Evolutionary conservation across 1,140 invertebrate genomes (phyloP).

Genomic region (Branchinecta lynchi): DNA sequence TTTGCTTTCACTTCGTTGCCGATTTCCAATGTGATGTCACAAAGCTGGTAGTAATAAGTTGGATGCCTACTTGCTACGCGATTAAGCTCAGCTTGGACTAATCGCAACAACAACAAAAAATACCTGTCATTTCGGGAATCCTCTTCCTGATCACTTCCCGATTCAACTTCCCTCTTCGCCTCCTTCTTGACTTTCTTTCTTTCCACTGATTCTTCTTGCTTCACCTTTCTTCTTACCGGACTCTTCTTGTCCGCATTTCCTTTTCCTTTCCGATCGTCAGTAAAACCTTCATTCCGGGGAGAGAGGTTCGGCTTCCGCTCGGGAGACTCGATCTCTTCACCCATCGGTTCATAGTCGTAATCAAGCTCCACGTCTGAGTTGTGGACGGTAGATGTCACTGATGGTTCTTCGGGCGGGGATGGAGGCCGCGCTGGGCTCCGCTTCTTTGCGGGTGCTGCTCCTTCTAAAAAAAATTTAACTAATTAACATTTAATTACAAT

Average conservation of each 20-base stretch:
- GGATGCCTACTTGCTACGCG: too few relatives aligned
- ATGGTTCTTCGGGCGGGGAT: neutral
- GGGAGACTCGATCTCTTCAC: neutral
- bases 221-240: neutral
- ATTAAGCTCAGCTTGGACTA: too few relatives aligned
- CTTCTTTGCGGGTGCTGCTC: neutral
- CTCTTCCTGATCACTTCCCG: too few relatives aligned
- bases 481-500: too few relatives aligned
- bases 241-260: neutral
- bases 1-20: too few relatives aligned
- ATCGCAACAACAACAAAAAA: too few relatives aligned
- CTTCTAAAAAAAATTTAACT: too few relatives aligned
- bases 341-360: neutral
- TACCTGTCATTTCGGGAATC: too few relatives aligned
- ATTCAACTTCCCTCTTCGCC: too few relatives aligned
- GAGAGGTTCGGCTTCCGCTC: neutral
- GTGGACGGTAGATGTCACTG: neutral
- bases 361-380: conserved; percentile 1
- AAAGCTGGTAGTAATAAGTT: too few relatives aligned
- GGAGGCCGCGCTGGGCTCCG: neutral
- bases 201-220: neutral
- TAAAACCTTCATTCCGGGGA: neutral
- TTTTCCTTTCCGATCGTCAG: neutral
- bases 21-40: too few relatives aligned
- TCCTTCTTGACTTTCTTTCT: neutral